Percentiles rank a stretch among this genome's conserved stretches.
Conservation (phyloP, 2,113 vertebrate genomes). For the Corythornis vintsioides region DNA sequence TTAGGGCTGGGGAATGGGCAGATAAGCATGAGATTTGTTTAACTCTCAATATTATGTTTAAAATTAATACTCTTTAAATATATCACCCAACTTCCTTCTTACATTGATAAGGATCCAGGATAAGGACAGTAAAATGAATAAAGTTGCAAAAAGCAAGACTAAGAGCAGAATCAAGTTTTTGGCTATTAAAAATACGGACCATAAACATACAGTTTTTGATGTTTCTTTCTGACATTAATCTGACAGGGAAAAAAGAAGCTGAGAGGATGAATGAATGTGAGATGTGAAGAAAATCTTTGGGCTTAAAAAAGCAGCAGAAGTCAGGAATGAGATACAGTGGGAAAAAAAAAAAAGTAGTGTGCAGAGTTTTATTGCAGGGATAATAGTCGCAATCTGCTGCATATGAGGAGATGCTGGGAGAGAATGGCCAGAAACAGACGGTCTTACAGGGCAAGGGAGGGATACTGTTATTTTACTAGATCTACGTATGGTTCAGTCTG, state of each 20-base stretch:
- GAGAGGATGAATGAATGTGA: conserved; percentile 26
- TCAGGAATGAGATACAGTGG: conserved; percentile 1
- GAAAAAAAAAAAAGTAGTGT: not conserved
- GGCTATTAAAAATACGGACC: not conserved
- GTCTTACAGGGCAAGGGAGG: not conserved
- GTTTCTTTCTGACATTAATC: conserved; percentile 15
- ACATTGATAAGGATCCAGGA: not conserved
- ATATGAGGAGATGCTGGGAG: not conserved
- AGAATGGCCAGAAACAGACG: conserved; percentile 13
- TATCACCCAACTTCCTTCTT: not conserved
- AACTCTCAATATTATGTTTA: not conserved
- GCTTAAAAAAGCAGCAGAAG: conserved; percentile 16
- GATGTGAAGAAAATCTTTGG: conserved; percentile 29
- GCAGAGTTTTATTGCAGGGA: not conserved
- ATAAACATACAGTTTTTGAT: not conserved
- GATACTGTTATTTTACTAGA: not conserved
- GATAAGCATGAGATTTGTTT: not conserved
- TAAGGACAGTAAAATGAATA: not conserved
- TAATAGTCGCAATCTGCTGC: conserved; percentile 23
- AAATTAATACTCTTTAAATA: not conserved
- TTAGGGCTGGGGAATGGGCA: not conserved
- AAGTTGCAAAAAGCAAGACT: not conserved
- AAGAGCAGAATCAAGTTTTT: not conserved
- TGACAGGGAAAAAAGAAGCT: not conserved
- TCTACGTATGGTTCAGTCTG: not conserved